A percentile compares a stretch with the other conserved stretches of the same genome.
These are phyloP conservation scores for Meloe dianella DNA, from an alignment of 2,888 invertebrate genomes.

Conservation along the genomic window DNA sequence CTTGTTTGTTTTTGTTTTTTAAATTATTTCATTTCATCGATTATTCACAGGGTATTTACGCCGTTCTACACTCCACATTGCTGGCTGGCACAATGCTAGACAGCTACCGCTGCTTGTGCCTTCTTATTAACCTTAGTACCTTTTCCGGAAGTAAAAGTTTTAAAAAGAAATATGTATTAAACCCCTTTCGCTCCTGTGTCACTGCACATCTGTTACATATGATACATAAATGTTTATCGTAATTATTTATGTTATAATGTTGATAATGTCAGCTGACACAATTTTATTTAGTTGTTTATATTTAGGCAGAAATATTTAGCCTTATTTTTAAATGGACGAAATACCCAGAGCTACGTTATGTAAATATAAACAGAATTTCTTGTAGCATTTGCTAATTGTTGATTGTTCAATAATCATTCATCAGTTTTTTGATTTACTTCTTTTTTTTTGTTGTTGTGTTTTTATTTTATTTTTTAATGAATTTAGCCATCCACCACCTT, in stretches of 20 bases:
- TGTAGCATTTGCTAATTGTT: slow-evolving; percentile 51
- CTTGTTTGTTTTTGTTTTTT: slow-evolving; percentile 12
- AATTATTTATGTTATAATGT: slow-evolving; percentile 34
- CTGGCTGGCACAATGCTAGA: slow-evolving; percentile 44
- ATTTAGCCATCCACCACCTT: slow-evolving; percentile 13
- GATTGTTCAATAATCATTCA: slow-evolving; percentile 31
- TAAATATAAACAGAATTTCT: slow-evolving; percentile 57
- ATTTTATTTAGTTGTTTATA: slow-evolving; percentile 53
- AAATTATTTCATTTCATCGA: slow-evolving; percentile 40
- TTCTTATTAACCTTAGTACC: slow-evolving; percentile 53
- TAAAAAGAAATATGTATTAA: slow-evolving; percentile 17
- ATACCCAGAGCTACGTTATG: slow-evolving; percentile 55
- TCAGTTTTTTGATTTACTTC: slow-evolving; percentile 34
- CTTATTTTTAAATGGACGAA: slow-evolving; percentile 57
- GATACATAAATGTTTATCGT: slow-evolving; percentile 39
- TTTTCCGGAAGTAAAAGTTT: slow-evolving; percentile 36
- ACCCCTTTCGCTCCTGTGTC: slow-evolving; percentile 55
- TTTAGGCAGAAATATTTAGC: slow-evolving; percentile 48
- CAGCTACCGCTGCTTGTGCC: slow-evolving; percentile 59
- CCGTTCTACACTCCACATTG: slow-evolving; percentile 51
- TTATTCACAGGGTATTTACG: slow-evolving; percentile 53
- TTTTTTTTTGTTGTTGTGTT: slow-evolving; percentile 21
- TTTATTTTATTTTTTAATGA: slow-evolving; percentile 16
- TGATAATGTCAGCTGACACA: slow-evolving; percentile 48
- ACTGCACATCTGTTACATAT: slow-evolving; percentile 54